Conservation (phyloP, 2,113 vertebrate genomes). For the Thalassoma bifasciatum region DNA sequence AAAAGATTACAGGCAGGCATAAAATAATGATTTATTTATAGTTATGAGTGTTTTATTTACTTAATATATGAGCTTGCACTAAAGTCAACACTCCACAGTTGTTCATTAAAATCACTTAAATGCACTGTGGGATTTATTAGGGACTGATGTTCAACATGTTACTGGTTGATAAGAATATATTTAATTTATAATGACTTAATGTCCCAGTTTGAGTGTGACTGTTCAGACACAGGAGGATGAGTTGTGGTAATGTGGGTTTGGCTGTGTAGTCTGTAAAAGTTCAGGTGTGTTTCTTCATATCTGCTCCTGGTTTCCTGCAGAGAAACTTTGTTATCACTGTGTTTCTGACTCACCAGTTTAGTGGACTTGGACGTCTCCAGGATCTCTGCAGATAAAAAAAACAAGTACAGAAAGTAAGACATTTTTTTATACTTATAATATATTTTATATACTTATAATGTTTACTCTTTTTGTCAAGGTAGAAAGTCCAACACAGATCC, state of each 20-base stretch:
- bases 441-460: too few relatives aligned
- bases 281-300: conserved; percentile 7
- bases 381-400: conserved; percentile 74
- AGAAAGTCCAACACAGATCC: conserved; percentile 26
- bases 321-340: not conserved
- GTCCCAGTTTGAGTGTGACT: too few relatives aligned
- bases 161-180: too few relatives aligned
- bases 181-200: too few relatives aligned
- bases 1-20: not conserved
- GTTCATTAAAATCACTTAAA: too few relatives aligned
- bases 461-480: not conserved
- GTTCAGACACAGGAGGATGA: too few relatives aligned
- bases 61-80: too few relatives aligned
- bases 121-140: too few relatives aligned
- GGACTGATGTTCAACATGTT: too few relatives aligned
- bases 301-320: conserved; percentile 9
- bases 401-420: conserved; percentile 27
- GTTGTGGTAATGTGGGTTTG: not conserved
- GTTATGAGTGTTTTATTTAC: too few relatives aligned
- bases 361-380: conserved; percentile 84
- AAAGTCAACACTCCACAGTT: too few relatives aligned
- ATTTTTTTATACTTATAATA: not conserved
- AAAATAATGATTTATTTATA: too few relatives aligned
- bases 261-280: conserved; percentile 1
- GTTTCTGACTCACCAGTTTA: conserved; percentile 89